Percentiles rank a stretch among this genome's conserved stretches.
These are phyloP conservation scores for Diuraphis noxia DNA, from an alignment of 1,140 invertebrate genomes.

Conservation along the genomic window DNA sequence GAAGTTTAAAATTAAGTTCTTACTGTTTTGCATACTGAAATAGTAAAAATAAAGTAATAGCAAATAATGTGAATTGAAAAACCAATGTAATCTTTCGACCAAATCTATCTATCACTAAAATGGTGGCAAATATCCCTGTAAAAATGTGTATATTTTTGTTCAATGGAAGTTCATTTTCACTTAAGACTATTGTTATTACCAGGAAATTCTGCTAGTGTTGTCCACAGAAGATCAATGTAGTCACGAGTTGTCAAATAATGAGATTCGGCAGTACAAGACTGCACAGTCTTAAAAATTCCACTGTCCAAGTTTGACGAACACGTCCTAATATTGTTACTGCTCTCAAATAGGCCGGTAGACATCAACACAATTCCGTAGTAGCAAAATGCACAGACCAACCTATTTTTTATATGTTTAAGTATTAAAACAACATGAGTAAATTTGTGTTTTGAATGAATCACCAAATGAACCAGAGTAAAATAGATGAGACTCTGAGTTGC, in stretches of 20 bases:
- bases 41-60: conserved; percentile 78
- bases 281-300: conserved; percentile 57
- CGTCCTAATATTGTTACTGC: conserved; percentile 58
- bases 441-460: conserved; percentile 59
- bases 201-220: conserved; percentile 93
- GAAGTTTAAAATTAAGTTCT: conserved; percentile 58
- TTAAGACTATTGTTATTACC: conserved; percentile 62
- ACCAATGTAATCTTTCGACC: conserved; percentile 93
- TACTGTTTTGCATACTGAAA: conserved; percentile 78
- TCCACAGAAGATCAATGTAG: conserved; percentile 92
- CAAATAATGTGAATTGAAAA: conserved; percentile 86
- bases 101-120: conserved; percentile 86
- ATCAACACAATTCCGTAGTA: conserved; percentile 95
- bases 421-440: background rate
- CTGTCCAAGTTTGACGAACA: conserved; percentile 21
- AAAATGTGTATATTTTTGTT: conserved; percentile 55
- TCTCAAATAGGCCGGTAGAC: conserved; percentile 91
- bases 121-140: conserved; percentile 87
- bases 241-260: conserved; percentile 79
- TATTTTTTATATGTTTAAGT: conserved; percentile 60
- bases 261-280: conserved; percentile 72
- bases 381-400: conserved; percentile 92
- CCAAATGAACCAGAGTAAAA: conserved; percentile 93
- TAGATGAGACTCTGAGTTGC: conserved; percentile 79
- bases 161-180: background rate